Conservation (phyloP, 2,888 invertebrate species). For the Phyllotreta striolata region DNA sequence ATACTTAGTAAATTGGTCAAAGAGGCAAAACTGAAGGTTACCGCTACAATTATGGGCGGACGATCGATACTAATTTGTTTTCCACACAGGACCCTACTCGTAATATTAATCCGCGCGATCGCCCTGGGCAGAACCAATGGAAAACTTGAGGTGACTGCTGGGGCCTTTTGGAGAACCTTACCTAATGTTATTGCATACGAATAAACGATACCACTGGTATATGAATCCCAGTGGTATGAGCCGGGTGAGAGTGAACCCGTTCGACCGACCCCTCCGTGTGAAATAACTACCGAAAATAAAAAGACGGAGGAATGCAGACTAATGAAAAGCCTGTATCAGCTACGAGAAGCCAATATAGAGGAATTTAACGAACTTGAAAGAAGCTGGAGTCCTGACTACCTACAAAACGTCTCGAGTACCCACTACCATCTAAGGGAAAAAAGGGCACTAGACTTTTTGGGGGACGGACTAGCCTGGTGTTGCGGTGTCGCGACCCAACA, state of each 20-base stretch:
- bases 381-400: slow-evolving; percentile 4
- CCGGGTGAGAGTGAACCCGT: neutral
- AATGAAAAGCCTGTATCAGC: neutral
- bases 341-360: neutral
- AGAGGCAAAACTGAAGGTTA: too few relatives aligned
- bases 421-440: slow-evolving; percentile 3
- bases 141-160: slow-evolving; percentile 1
- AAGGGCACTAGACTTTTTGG: slow-evolving; percentile 11
- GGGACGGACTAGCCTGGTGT: slow-evolving; percentile 4
- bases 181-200: slow-evolving; percentile 4
- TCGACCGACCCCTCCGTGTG: neutral
- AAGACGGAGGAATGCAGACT: neutral
- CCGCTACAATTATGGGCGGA: too few relatives aligned
- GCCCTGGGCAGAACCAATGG: neutral
- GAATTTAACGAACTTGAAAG: slow-evolving; percentile 2
- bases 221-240: slow-evolving; percentile 1
- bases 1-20: too few relatives aligned
- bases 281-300: neutral
- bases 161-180: slow-evolving; percentile 6
- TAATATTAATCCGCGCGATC: slow-evolving; percentile 37
- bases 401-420: neutral
- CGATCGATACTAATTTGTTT: too few relatives aligned
- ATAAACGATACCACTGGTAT: neutral
- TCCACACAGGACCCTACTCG: neutral
- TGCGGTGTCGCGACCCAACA: slow-evolving; percentile 9